Base-by-base conservation (phyloP, 2,888 invertebrate genomes). In the Rugalucina vietnamica region DNA sequence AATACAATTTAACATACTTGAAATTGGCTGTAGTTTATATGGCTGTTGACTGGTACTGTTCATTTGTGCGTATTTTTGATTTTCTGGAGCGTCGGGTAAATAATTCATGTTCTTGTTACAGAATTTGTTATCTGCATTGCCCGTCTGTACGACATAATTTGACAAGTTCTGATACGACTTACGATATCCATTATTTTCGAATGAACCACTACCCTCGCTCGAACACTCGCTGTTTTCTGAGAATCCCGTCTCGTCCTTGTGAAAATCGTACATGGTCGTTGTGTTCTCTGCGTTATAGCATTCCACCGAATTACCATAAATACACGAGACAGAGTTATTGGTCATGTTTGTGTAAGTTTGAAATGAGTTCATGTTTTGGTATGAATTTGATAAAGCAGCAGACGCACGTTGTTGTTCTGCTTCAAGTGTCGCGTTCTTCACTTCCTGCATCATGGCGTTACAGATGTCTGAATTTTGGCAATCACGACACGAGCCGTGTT, bases 21-120 rank as follows among this genome's bases (percentile, higher is more conserved):
- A 96, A 92, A 97, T 97, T 0, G 97, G 96, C 93, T 97, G 97
- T 90, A 97, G 95, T 95, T 97, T 97, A 95, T 96, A 97, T 93
- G 85, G 77, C 21, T 54, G 96, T 82, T 92, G 94, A 95, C 96
- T 96, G 89, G 97, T 96, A 80, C 97, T 57, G 24, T 34, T 32
- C 21, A 82, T 43, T 14, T 79, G 65, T 14, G 79, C 60, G 76
- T 77, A 88, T 50, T 85, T 85, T 50, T 86, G 82, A 36, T 76
- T 76, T 27, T 65, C 50, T 29, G 76, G 73, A 27, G 39, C 54
- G 18, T 69, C 49, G 36, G 27, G 29, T 69, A 60, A 69, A 76
- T 43, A 83, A 21, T 54, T 43, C 10, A 50, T 65, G 24, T 79
- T 60, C 65, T 83, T 83, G 21, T 76, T 36, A 60, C 76, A 79